A percentile compares a stretch with the other conserved stretches of the same genome.
These are phyloP conservation scores for Drosophila persimilis DNA, from an alignment of 1,140 invertebrate species.

Conservation along the genomic window DNA sequence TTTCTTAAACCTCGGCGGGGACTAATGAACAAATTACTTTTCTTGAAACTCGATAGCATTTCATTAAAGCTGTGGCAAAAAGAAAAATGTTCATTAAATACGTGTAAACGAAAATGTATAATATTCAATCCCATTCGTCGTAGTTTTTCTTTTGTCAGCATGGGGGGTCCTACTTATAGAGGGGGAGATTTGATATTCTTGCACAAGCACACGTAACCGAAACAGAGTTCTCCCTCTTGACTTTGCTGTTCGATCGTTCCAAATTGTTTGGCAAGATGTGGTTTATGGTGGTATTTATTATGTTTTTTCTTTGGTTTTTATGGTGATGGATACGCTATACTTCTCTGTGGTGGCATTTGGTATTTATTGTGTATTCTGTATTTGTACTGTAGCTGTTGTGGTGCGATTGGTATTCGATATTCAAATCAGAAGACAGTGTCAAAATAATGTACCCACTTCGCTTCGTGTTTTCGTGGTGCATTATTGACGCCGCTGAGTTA, in stretches of 20 bases:
- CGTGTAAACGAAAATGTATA: conserved; percentile 84
- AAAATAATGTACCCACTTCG: conserved; percentile 82
- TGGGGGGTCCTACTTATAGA: conserved; percentile 39
- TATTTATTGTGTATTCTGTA: conserved; percentile 50
- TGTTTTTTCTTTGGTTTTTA: conserved; percentile 20
- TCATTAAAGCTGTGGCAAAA: conserved; percentile 63
- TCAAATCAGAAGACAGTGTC: conserved; percentile 83
- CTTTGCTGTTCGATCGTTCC: conserved; percentile 7
- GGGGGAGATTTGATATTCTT: conserved; percentile 30
- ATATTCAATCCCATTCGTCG: conserved; percentile 83
- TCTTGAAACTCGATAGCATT: conserved; percentile 51
- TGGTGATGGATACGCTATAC: conserved; percentile 72
- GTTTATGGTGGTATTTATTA: conserved; percentile 37
- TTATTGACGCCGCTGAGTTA: conserved; percentile 76
- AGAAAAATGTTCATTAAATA: conserved; percentile 83
- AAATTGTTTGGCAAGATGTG: conserved; percentile 34
- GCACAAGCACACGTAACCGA: conserved; percentile 66
- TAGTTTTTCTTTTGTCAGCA: conserved; percentile 54
- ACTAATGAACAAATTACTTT: conserved; percentile 79
- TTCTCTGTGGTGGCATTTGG: conserved; percentile 67
- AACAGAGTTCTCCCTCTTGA: conserved; percentile 43
- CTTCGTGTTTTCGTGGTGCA: conserved; percentile 62
- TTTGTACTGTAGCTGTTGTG: conserved; percentile 71
- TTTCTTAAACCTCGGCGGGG: conserved; percentile 42
- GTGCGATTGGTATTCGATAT: conserved; percentile 78